phyloP scores from a whole-genome alignment of 2,113 vertebrate genomes.

The Cavia aperea region DNA sequence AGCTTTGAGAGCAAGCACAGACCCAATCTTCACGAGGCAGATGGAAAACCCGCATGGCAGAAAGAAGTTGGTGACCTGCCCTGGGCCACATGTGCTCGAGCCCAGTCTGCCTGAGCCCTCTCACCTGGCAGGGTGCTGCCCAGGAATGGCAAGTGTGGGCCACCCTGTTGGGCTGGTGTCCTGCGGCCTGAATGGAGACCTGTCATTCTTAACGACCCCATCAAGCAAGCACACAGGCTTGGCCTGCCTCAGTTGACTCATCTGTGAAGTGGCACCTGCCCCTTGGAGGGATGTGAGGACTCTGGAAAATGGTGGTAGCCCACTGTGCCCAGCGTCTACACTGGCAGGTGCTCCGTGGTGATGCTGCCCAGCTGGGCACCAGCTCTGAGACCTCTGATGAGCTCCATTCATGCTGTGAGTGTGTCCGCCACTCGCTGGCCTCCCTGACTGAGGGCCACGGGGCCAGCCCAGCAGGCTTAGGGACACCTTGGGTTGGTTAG shows the following conservation, averaged over 20 bases:
- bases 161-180: not conserved
- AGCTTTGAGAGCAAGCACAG: not conserved
- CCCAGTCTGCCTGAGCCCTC: not conserved
- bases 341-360: not conserved
- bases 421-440: not conserved
- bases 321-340: accelerated
- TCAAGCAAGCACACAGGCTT: not conserved
- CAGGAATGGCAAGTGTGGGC: accelerated
- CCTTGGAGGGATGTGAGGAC: not conserved
- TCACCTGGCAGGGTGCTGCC: accelerated
- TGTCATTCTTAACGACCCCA: not conserved
- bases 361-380: not conserved
- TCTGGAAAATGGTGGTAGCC: accelerated
- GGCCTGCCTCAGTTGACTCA: not conserved
- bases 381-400: not conserved
- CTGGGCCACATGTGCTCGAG: not conserved
- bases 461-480: not conserved
- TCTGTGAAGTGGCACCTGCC: not conserved
- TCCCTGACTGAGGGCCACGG: not conserved
- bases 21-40: not conserved
- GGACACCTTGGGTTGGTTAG: not conserved
- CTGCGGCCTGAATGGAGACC: accelerated
- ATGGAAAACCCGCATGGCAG: not conserved
- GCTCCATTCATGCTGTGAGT: accelerated
- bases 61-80: not conserved